Evolutionary conservation across 1,140 invertebrate genomes (phyloP).

Genomic region (Scaptomyza montana): DNA sequence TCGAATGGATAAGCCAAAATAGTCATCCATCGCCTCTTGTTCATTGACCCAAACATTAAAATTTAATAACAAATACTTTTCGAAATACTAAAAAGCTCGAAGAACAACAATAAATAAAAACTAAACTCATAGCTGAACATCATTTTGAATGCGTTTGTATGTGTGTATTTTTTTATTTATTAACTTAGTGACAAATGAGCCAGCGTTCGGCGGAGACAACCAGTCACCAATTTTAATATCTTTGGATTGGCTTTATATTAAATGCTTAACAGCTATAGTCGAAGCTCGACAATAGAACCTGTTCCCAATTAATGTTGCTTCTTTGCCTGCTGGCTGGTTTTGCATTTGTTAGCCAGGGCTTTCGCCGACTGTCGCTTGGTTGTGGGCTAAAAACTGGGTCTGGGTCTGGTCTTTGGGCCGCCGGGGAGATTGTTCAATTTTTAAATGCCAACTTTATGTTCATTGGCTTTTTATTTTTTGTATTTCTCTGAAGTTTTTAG

Average conservation of each 20-base stretch:
- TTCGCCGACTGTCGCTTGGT: slow-evolving; percentile 57
- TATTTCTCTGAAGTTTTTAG: slow-evolving; percentile 54
- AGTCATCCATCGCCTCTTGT: slow-evolving; percentile 45
- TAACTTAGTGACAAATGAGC: slow-evolving; percentile 62
- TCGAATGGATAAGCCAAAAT: slow-evolving; percentile 56
- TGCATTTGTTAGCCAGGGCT: slow-evolving; percentile 40
- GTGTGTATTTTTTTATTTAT: slow-evolving; percentile 22
- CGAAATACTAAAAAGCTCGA: slow-evolving; percentile 21
- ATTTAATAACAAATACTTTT: slow-evolving; percentile 36
- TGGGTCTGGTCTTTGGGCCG: background rate
- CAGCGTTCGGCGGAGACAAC: slow-evolving; percentile 71
- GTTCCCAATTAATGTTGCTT: slow-evolving; percentile 75
- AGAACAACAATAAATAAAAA: background rate
- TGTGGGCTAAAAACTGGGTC: slow-evolving; percentile 33
- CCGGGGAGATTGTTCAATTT: slow-evolving; percentile 26
- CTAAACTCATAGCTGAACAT: slow-evolving; percentile 34
- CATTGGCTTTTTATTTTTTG: background rate
- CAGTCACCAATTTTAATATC: slow-evolving; percentile 77
- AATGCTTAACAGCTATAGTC: slow-evolving; percentile 28
- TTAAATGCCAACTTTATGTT: slow-evolving; percentile 46
- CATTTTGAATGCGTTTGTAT: no score
- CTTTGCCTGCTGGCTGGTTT: slow-evolving; percentile 20
- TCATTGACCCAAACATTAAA: slow-evolving; percentile 70
- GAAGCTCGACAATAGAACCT: slow-evolving; percentile 64
- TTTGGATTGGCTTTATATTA: slow-evolving; percentile 46